phyloP scores from a whole-genome alignment of 1,140 invertebrate genomes.

The Bilobella aurantiaca region DNA sequence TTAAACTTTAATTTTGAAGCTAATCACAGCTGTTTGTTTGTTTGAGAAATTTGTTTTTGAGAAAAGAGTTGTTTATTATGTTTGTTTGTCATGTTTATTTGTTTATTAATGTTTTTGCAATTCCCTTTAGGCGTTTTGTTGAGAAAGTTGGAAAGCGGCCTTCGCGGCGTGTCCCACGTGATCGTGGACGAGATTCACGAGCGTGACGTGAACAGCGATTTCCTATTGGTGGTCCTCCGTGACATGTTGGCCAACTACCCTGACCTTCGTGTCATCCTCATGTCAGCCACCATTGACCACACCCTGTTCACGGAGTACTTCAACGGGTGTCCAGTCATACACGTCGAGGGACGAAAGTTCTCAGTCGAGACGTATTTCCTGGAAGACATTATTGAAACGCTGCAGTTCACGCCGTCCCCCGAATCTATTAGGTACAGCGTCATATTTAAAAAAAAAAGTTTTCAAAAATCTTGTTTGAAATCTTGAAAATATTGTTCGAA shows the following conservation, averaged over 20 bases:
- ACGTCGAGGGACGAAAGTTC: slow-evolving; percentile 61
- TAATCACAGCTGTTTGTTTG: no score
- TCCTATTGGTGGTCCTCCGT: slow-evolving; percentile 81
- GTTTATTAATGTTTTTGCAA: slow-evolving; percentile 1
- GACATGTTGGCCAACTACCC: slow-evolving; percentile 85
- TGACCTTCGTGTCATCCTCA: slow-evolving; percentile 81
- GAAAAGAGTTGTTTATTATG: no score
- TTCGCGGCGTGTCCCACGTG: slow-evolving; percentile 78
- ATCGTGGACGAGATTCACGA: slow-evolving; percentile 97
- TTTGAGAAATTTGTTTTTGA: no score
- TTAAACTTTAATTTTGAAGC: no score
- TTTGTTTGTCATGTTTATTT: not conserved
- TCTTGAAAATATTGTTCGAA: not conserved
- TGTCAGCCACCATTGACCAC: slow-evolving; percentile 95
- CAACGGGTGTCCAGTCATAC: slow-evolving; percentile 65
- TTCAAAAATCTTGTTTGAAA: not conserved
- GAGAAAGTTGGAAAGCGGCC: slow-evolving; percentile 74
- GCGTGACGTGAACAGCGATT: slow-evolving; percentile 91
- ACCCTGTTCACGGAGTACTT: slow-evolving; percentile 85
- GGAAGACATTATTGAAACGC: slow-evolving; percentile 28
- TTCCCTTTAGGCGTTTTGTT: slow-evolving; percentile 60
- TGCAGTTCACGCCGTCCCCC: slow-evolving; percentile 24
- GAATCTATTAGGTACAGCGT: slow-evolving; percentile 36
- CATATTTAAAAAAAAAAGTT: no score
- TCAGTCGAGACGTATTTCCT: slow-evolving; percentile 51